Evolutionary conservation across 1,140 invertebrate species (phyloP).

Genomic region (Drosophila eugracilis): DNA sequence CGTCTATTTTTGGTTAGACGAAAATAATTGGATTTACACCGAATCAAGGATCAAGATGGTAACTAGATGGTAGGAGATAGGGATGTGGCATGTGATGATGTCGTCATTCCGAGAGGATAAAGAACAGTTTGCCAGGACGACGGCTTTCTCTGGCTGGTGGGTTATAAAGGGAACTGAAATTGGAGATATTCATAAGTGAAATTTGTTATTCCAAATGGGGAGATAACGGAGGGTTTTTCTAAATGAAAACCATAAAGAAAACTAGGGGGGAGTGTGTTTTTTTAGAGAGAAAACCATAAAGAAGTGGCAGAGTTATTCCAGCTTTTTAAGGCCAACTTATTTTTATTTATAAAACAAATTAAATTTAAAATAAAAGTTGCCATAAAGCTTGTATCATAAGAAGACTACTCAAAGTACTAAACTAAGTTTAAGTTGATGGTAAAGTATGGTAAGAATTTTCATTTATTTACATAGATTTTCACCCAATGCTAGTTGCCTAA

Average conservation of each 20-base stretch:
- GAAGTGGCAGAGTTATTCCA: neutral
- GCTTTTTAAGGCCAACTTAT: neutral
- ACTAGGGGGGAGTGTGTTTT: neutral
- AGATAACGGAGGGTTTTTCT: neutral
- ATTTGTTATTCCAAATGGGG: slow-evolving; percentile 42
- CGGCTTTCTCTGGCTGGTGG: neutral
- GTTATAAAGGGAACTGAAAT: slow-evolving; percentile 8
- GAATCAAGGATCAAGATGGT: slow-evolving; percentile 37
- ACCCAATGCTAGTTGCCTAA: slow-evolving; percentile 25
- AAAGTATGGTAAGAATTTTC: slow-evolving; percentile 21
- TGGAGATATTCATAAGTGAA: slow-evolving; percentile 51
- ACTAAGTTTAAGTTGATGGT: no score
- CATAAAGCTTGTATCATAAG: no score
- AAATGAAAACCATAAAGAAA: neutral
- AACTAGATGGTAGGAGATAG: slow-evolving; percentile 1
- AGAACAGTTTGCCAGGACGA: slow-evolving; percentile 20
- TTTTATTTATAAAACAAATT: neutral
- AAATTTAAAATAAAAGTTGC: no score
- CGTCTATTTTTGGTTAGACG: slow-evolving; percentile 46
- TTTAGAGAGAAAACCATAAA: slow-evolving; percentile 4
- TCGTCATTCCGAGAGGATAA: slow-evolving; percentile 38
- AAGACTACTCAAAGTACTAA: neutral
- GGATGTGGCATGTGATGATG: slow-evolving; percentile 26
- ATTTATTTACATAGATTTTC: slow-evolving; percentile 9
- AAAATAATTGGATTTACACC: slow-evolving; percentile 56